These are phyloP conservation scores for Cydia fagiglandana DNA, from an alignment of 1,140 invertebrate genomes.

Conservation along the genomic window DNA sequence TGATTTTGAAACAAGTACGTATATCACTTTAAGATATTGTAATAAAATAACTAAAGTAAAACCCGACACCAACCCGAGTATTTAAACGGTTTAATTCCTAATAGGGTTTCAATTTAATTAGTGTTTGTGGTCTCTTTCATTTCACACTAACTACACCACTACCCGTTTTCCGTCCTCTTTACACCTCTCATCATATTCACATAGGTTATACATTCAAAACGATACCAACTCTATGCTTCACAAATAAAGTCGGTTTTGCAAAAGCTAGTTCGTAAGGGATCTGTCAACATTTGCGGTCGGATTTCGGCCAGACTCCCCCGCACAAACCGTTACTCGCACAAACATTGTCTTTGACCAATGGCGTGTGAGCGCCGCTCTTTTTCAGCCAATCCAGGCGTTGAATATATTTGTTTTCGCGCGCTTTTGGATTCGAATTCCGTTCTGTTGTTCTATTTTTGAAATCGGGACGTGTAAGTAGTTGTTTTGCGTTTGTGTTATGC, in stretches of 20 bases:
- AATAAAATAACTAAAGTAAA: too few species aligned
- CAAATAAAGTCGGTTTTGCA: conserved; percentile 41
- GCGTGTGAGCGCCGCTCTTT: conserved; percentile 64
- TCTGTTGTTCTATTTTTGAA: conserved; percentile 58
- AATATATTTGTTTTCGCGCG: conserved; percentile 59
- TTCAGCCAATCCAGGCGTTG: conserved; percentile 67
- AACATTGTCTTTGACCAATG: conserved; percentile 78
- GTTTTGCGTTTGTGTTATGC: conserved; percentile 36
- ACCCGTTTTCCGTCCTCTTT: conserved; percentile 53
- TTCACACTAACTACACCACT: conserved; percentile 20
- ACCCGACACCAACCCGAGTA: background rate
- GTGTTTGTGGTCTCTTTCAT: conserved; percentile 18
- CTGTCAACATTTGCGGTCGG: conserved; percentile 74
- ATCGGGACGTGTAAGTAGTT: conserved; percentile 33
- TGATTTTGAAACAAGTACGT: too few species aligned
- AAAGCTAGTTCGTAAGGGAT: conserved; percentile 39
- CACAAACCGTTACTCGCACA: conserved; percentile 69
- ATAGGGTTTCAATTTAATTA: conserved; percentile 23
- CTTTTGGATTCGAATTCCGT: conserved; percentile 55
- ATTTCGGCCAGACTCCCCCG: conserved; percentile 72
- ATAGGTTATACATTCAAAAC: conserved; percentile 22
- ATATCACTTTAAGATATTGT: background rate
- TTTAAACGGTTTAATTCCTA: background rate
- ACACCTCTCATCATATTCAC: conserved; percentile 35
- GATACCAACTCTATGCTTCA: conserved; percentile 32